Conservation (phyloP, 2,113 vertebrate genomes). For the Desmodus rotundus region DNA sequence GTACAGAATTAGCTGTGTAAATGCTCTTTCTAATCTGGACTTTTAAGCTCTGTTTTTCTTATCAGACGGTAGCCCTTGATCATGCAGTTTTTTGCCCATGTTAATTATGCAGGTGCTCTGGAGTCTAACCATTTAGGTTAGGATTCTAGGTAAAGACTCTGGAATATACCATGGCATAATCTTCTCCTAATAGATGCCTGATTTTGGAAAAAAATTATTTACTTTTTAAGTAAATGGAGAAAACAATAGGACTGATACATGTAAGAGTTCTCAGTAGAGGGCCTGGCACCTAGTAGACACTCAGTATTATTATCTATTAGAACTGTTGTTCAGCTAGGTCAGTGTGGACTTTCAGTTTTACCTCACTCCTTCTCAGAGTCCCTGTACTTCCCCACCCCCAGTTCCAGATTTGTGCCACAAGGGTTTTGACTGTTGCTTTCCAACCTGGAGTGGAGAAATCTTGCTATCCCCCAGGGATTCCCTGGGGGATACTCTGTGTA, state of each 20-base stretch:
- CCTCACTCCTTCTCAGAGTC: neutral
- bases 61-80: neutral
- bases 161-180: neutral
- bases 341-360: neutral
- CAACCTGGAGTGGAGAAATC: neutral
- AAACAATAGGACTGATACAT: neutral
- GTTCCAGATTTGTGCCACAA: neutral
- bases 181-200: neutral
- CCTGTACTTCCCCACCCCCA: accelerated
- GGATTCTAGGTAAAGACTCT: neutral
- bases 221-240: neutral
- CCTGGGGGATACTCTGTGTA: neutral
- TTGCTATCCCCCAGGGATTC: neutral
- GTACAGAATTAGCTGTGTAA: neutral
- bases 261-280: neutral
- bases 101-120: neutral
- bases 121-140: neutral
- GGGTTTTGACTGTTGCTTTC: neutral
- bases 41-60: neutral
- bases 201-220: neutral
- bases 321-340: neutral
- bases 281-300: neutral
- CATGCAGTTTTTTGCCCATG: neutral
- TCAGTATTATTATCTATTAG: neutral
- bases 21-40: neutral